Conservation (phyloP, 1,140 invertebrate genomes). For the Bicyclus anynana region DNA sequence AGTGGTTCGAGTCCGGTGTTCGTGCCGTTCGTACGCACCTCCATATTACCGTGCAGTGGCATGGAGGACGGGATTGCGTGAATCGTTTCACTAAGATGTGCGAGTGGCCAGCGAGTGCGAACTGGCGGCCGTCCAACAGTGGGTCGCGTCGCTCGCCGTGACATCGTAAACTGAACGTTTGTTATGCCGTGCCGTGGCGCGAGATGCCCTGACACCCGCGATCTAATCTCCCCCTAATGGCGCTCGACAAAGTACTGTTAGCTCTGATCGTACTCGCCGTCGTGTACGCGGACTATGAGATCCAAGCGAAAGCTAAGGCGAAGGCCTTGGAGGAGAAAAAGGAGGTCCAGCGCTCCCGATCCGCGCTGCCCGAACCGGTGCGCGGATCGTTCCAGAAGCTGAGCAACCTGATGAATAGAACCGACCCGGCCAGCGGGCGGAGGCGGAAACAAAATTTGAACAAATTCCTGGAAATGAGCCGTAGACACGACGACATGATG, state of each 20-base stretch:
- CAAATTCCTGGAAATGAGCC: constrained; percentile 47
- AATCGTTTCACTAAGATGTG: constrained; percentile 39
- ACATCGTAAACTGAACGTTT: constrained; percentile 25
- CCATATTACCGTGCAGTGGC: constrained; percentile 36
- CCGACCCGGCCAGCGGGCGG: constrained; percentile 38
- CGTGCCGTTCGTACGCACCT: constrained; percentile 15
- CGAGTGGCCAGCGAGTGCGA: constrained; percentile 25
- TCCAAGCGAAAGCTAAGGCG: constrained; percentile 56
- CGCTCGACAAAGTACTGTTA: constrained; percentile 47
- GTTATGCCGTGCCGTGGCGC: constrained; percentile 36
- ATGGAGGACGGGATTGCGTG: constrained; percentile 31
- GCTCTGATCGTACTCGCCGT: constrained; percentile 41
- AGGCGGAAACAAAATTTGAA: constrained; percentile 48
- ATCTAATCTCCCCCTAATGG: constrained; percentile 59
- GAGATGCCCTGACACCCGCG: constrained; percentile 33
- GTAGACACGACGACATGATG: constrained; percentile 49
- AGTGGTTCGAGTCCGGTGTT: constrained; percentile 4
- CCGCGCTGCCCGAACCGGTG: constrained; percentile 45
- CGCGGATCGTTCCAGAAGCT: constrained; percentile 54
- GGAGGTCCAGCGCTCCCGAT: constrained; percentile 56
- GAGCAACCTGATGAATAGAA: constrained; percentile 51
- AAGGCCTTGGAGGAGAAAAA: constrained; percentile 65
- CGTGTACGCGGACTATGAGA: constrained; percentile 48
- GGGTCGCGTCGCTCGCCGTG: too few relatives aligned
- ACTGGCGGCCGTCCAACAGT: constrained; percentile 39